A percentile compares a stretch with the other conserved stretches of the same genome.
phyloP scores from a whole-genome alignment of 2,888 invertebrate genomes.

The Hylaea fasciaria region DNA sequence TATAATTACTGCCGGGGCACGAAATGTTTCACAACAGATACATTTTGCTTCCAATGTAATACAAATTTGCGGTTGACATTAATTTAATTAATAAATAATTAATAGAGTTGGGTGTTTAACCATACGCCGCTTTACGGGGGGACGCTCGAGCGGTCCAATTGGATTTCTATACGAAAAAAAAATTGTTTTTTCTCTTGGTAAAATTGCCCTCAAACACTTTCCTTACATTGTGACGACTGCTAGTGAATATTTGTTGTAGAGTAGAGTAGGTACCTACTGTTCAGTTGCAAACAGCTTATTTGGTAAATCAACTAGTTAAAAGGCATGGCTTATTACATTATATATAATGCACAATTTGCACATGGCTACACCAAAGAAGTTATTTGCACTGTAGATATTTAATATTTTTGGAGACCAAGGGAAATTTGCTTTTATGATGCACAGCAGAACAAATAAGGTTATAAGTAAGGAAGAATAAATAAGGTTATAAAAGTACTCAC shows the following conservation, averaged over 20 bases:
- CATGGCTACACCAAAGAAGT: too few species aligned
- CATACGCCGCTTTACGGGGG: conserved; percentile 12
- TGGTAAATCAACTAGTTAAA: too few species aligned
- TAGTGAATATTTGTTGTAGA: background rate
- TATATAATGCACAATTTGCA: too few species aligned
- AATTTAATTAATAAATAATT: conserved; percentile 36
- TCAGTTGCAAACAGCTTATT: too few species aligned
- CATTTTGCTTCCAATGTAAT: conserved; percentile 32
- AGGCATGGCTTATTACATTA: too few species aligned
- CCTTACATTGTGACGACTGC: background rate
- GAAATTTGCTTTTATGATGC: too few species aligned
- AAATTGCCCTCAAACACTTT: background rate
- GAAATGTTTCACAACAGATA: conserved; percentile 32
- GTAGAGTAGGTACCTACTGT: too few species aligned
- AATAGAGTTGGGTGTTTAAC: conserved; percentile 27
- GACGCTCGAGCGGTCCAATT: conserved; percentile 15
- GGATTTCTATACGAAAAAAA: conserved; percentile 6
- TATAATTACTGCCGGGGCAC: conserved; percentile 33
- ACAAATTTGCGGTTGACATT: conserved; percentile 35
- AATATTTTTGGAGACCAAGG: too few species aligned
- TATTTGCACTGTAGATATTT: too few species aligned
- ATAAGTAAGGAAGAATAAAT: too few species aligned
- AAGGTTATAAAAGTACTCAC: too few species aligned
- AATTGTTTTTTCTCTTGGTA: background rate
- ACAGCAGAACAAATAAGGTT: too few species aligned